Evolutionary conservation across 2,888 invertebrate species (phyloP), one percentile per base, ranked within the genome.

Genomic region (Aphodius granarius): DNA sequence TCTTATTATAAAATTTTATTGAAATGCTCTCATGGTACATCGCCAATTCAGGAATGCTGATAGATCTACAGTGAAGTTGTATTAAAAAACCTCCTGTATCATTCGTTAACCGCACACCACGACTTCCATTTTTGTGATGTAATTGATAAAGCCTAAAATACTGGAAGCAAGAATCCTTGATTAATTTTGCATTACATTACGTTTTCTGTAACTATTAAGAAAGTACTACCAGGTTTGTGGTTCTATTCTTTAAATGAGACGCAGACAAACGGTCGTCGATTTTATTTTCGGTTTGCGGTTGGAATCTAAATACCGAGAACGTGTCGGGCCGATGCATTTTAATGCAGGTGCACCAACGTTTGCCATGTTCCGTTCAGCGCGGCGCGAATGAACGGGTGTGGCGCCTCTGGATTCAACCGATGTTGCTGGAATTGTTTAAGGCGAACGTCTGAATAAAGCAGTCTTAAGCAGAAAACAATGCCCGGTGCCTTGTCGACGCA

Each of bases 371-470:
- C 68, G 68, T 5, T 18, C 17, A 68, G 68, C 68, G 68, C 66
- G 22, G 22, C 21, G 68, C 68, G 68, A 20, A 68, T 22, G 18
- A 13, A 19, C 68, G 68, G 68, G 68, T 22, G 68, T 68, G 68
- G 68, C 68, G 20, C 68, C 68, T 68, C 22, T 68, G 68, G 21
- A 68, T 68, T 68, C 68, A 21, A 68, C 68, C 20, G 22, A 68
- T 68, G 68, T 68, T 68, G 68, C 68, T 20, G n/a, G 21, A 19
- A 68, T 68, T 68, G 19, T 22, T 22, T 20, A 20, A 22, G 68
- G 22, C 20, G 5, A 21, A 68, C 68, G 68, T n/a, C n/a, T 68
- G 68, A 68, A 68, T 68, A 68, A 22, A 68, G 68, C n/a, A 20
- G 68, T 19, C 43, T 43, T 43, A 68, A 68, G 22, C 68, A 68